Conservation (phyloP, 2,888 invertebrate species). For the Rhagonycha fulva region DNA sequence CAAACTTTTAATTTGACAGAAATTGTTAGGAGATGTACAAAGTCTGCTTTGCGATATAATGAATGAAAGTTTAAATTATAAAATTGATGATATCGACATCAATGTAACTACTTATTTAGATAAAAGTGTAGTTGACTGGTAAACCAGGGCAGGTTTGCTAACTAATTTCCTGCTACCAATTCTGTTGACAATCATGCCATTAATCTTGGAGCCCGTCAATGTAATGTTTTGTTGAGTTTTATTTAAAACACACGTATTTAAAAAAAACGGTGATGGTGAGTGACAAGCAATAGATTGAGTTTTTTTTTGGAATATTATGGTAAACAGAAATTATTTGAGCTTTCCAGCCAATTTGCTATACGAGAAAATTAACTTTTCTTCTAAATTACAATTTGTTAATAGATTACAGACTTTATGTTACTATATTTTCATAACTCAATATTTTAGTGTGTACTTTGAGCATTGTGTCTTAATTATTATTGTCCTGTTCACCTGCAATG, state of each 20-base stretch:
- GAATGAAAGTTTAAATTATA: background rate
- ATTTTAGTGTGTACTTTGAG: slow-evolving; percentile 18
- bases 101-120: slow-evolving; percentile 3
- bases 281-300: slow-evolving; percentile 52
- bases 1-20: background rate
- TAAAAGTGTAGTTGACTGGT: slow-evolving; percentile 15
- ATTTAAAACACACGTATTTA: slow-evolving; percentile 47
- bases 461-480: slow-evolving; percentile 34
- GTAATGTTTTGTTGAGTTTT: slow-evolving; percentile 48
- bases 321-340: background rate
- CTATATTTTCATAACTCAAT: background rate
- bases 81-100: background rate
- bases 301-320: slow-evolving; percentile 39
- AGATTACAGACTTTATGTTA: background rate
- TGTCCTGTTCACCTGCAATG: slow-evolving; percentile 26
- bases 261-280: slow-evolving; percentile 51
- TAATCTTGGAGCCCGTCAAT: slow-evolving; percentile 52
- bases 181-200: slow-evolving; percentile 50
- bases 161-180: slow-evolving; percentile 46
- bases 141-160: slow-evolving; percentile 40
- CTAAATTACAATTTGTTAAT: background rate
- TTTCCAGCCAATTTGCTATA: background rate
- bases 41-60: background rate
- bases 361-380: background rate
- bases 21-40: background rate